Evolutionary conservation across 1,140 invertebrate genomes (phyloP).

Genomic region (Drosophila bifasciata): DNA sequence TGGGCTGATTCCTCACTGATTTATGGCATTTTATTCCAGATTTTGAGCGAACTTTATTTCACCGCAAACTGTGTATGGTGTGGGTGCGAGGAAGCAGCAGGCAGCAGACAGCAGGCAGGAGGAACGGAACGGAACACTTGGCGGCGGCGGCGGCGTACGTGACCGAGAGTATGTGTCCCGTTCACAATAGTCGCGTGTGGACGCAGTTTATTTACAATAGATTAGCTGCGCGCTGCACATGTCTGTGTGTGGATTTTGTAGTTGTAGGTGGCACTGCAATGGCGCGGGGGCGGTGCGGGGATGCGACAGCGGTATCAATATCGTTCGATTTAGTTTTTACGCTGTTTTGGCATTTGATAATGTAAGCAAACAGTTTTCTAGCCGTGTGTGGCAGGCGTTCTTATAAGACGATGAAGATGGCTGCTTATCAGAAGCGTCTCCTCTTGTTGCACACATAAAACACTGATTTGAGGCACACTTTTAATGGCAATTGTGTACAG

Average conservation of each 20-base stretch:
- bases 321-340: constrained; percentile 4
- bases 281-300: background rate
- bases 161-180: constrained; percentile 64
- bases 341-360: background rate
- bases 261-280: constrained; percentile 1
- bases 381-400: constrained; percentile 10
- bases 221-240: constrained; percentile 65
- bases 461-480: no score
- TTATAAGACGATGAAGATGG: constrained; percentile 33
- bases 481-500: no score
- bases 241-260: constrained; percentile 21
- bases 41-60: no score
- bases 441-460: constrained; percentile 12
- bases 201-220: constrained; percentile 79
- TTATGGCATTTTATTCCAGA: no score
- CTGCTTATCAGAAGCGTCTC: constrained; percentile 30
- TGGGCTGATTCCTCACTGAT: no score
- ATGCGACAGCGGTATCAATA: background rate
- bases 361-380: background rate
- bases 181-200: constrained; percentile 65
- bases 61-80: background rate
- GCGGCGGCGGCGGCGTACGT: constrained; percentile 72
- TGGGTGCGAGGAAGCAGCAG: no score
- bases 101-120: constrained; percentile 2
- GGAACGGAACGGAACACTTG: constrained; percentile 37